A percentile compares a stretch with the other conserved stretches of the same genome.
These are phyloP conservation scores for Eremophila alpestris DNA, from an alignment of 2,797 vertebrate species.

Conservation along the genomic window DNA sequence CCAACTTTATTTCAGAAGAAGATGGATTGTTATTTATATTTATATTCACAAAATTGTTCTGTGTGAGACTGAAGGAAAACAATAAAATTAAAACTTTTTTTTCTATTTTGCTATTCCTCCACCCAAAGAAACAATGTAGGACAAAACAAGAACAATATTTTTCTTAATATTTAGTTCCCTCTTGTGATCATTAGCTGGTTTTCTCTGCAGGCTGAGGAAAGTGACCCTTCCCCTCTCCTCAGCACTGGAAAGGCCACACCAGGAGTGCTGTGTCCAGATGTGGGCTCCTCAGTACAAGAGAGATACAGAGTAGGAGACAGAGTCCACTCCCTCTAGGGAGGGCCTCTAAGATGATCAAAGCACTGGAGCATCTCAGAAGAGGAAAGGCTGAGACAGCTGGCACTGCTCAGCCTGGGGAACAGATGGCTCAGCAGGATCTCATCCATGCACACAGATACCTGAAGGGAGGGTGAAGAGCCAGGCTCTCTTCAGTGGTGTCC, in stretches of 20 bases:
- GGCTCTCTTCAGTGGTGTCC: neutral
- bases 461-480: neutral
- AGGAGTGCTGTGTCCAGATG: neutral
- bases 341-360: neutral
- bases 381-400: neutral
- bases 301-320: accelerated
- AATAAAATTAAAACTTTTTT: neutral
- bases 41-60: neutral
- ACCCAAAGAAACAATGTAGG: neutral
- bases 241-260: neutral
- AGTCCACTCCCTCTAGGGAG: neutral
- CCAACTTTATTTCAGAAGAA: neutral
- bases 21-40: neutral
- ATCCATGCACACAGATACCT: neutral
- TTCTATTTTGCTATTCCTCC: neutral
- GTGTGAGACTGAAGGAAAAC: neutral
- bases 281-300: neutral
- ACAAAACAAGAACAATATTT: neutral
- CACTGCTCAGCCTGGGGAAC: neutral
- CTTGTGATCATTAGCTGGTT: neutral
- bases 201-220: neutral
- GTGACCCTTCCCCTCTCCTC: neutral
- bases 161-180: neutral
- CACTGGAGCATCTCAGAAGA: neutral
- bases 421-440: neutral